These are phyloP conservation scores for Hololepta plana DNA, from an alignment of 2,888 invertebrate species.

Conservation along the genomic window DNA sequence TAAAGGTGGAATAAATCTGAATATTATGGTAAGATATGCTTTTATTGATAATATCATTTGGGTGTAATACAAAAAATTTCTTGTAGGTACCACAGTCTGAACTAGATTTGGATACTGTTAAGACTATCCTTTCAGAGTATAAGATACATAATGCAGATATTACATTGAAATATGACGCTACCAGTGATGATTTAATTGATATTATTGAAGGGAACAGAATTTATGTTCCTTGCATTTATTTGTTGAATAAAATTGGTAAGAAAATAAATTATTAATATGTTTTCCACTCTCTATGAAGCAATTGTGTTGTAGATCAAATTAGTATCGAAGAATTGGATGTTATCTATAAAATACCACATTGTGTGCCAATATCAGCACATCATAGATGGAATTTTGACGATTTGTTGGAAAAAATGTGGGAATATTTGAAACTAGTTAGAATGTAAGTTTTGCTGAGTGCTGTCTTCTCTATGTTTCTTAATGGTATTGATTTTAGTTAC, in stretches of 20 bases:
- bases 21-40: conserved; percentile 48
- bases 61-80: no score
- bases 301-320: conserved; percentile 57
- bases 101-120: conserved; percentile 86
- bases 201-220: conserved; percentile 97
- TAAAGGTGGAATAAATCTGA: conserved; percentile 96
- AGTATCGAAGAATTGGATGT: conserved; percentile 93
- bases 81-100: conserved; percentile 71
- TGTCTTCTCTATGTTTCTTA: conserved; percentile 4
- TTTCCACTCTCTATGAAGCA: not conserved
- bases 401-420: conserved; percentile 94
- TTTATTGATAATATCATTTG: not conserved
- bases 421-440: conserved; percentile 81
- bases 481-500: conserved; percentile 38
- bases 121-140: conserved; percentile 91
- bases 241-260: conserved; percentile 92
- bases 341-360: conserved; percentile 98
- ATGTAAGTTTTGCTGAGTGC: conserved; percentile 38
- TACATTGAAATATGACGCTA: conserved; percentile 84
- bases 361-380: conserved; percentile 99
- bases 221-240: conserved; percentile 95
- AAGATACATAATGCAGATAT: conserved; percentile 98
- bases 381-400: conserved; percentile 99
- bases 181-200: conserved; percentile 95
- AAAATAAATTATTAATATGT: conserved; percentile 5